Evolutionary conservation across 1,140 invertebrate species (phyloP).

Genomic region (Bacillus rossius): DNA sequence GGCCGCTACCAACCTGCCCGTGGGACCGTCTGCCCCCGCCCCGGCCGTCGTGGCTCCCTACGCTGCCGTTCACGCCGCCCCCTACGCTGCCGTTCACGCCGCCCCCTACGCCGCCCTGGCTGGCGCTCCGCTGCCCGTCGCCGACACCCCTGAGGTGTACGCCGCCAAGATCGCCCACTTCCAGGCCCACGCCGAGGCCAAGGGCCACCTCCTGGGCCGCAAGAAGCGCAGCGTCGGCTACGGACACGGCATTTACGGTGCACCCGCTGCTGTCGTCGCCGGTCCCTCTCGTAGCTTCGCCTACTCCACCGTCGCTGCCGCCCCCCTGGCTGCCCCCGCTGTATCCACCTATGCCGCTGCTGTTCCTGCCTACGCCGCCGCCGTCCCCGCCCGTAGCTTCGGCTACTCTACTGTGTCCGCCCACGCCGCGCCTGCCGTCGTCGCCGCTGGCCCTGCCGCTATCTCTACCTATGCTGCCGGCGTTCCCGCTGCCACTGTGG

Average conservation of each 20-base stretch:
- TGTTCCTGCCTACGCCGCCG: neutral
- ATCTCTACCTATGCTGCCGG: neutral
- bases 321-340: neutral
- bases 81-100: neutral
- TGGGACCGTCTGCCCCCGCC: constrained; percentile 27
- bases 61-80: no score
- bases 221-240: constrained; percentile 8
- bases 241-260: neutral
- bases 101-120: neutral
- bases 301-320: neutral
- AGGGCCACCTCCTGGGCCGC: neutral
- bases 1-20: constrained; percentile 55
- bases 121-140: no score
- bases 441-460: neutral
- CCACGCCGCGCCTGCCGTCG: neutral
- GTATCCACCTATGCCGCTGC: neutral
- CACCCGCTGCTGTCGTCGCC: neutral
- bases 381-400: neutral
- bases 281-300: neutral
- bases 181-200: neutral
- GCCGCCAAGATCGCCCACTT: neutral
- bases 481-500: neutral
- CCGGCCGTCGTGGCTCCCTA: neutral
- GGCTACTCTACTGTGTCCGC: no score
- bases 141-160: constrained; percentile 1